These are phyloP conservation scores for Salvator merianae DNA, from an alignment of 2,113 vertebrate species.

Conservation along the genomic window DNA sequence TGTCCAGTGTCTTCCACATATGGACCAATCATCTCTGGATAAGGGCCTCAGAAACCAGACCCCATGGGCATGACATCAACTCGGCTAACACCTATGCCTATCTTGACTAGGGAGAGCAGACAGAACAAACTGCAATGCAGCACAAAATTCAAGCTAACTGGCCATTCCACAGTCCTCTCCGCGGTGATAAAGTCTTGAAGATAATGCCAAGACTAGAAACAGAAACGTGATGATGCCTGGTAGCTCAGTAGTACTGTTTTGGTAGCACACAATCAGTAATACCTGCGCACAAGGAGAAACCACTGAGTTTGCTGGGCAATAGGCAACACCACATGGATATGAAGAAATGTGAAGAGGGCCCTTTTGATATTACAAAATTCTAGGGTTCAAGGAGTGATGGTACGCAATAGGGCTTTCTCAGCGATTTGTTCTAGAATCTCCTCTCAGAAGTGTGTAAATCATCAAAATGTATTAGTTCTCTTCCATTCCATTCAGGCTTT, in stretches of 20 bases:
- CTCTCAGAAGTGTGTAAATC: too few species aligned
- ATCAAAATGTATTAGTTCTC: too few species aligned
- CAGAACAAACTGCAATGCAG: too few species aligned
- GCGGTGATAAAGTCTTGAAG: background rate
- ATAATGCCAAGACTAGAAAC: background rate
- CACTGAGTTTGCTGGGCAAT: background rate
- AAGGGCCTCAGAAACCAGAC: background rate
- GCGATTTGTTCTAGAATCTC: too few species aligned
- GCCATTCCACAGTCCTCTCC: background rate
- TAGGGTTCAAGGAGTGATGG: too few species aligned
- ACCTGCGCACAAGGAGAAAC: background rate
- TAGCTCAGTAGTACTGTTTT: too few species aligned
- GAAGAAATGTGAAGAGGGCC: too few species aligned
- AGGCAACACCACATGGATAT: background rate
- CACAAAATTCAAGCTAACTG: background rate
- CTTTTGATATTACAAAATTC: too few species aligned
- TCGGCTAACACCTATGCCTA: background rate
- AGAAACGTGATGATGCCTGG: background rate
- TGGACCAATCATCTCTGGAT: background rate
- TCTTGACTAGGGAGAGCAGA: too few species aligned
- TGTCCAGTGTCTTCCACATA: too few species aligned
- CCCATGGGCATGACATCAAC: background rate
- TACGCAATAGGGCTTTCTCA: too few species aligned
- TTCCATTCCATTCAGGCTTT: too few species aligned
- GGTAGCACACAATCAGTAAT: background rate